Conservation (phyloP, 2,113 vertebrate species). For the Lamprotornis superbus region DNA sequence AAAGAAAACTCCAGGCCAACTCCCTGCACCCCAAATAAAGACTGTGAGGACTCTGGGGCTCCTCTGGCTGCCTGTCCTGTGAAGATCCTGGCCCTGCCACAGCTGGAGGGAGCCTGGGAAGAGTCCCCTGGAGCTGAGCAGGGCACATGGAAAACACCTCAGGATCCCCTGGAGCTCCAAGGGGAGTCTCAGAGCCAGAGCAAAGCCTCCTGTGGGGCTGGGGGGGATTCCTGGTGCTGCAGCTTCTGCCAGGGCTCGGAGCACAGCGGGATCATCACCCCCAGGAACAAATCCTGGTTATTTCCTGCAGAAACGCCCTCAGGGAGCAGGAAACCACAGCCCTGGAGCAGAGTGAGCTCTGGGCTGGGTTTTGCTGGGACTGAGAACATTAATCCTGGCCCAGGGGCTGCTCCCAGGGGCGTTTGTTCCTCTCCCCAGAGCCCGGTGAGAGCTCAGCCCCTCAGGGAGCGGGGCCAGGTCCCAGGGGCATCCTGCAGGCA, state of each 20-base stretch:
- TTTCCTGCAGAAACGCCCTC: neutral
- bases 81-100: neutral
- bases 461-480: neutral
- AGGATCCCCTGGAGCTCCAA: accelerated
- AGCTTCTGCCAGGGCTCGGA: neutral
- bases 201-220: neutral
- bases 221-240: neutral
- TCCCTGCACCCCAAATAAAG: neutral
- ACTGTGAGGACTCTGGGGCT: neutral
- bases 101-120: neutral
- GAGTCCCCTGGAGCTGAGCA: accelerated
- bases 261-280: neutral
- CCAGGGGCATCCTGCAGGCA: neutral
- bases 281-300: accelerated
- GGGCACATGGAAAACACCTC: neutral
- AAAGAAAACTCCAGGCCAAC: neutral
- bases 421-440: accelerated
- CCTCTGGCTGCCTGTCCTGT: neutral
- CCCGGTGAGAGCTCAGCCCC: accelerated
- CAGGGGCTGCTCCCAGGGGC: accelerated
- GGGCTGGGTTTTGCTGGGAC: neutral
- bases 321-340: neutral
- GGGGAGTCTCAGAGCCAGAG: neutral
- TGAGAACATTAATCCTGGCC: neutral
- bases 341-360: accelerated